A percentile compares a stretch with the other conserved stretches of the same genome.
phyloP scores from a whole-genome alignment of 2,797 vertebrate species.

The Tapera naevia region DNA sequence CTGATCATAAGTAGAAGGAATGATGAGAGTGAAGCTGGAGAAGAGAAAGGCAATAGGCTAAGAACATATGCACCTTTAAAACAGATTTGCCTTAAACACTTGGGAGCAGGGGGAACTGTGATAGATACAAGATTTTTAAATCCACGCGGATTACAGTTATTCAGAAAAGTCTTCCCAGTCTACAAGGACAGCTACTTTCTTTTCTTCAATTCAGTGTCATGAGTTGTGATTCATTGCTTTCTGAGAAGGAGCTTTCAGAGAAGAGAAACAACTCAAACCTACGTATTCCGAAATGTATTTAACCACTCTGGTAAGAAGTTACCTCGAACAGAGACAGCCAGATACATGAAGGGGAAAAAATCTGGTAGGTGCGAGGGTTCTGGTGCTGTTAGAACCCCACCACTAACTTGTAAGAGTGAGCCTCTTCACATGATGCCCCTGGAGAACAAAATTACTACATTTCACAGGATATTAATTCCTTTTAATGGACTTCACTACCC shows the following conservation, averaged over 20 bases:
- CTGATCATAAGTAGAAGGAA: background rate
- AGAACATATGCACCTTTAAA: background rate
- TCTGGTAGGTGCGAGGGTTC: background rate
- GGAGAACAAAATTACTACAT: background rate
- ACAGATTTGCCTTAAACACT: background rate
- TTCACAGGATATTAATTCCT: background rate
- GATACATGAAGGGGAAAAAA: background rate
- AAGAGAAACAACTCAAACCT: background rate
- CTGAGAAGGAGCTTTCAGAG: background rate
- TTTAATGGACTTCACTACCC: constrained; percentile 13
- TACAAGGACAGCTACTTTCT: background rate
- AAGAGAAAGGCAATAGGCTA: background rate
- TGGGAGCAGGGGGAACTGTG: background rate
- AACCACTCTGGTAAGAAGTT: background rate
- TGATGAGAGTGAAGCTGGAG: background rate
- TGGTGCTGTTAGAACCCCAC: background rate
- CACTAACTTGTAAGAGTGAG: background rate
- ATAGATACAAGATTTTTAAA: background rate
- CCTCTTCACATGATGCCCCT: background rate
- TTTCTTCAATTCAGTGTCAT: background rate
- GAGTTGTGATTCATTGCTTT: background rate
- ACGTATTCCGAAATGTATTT: background rate
- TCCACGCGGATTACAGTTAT: background rate
- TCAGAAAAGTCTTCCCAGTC: background rate
- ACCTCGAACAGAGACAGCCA: background rate